Evolutionary conservation across 2,113 vertebrate species (phyloP).

Genomic region (Enhydra lutris): DNA sequence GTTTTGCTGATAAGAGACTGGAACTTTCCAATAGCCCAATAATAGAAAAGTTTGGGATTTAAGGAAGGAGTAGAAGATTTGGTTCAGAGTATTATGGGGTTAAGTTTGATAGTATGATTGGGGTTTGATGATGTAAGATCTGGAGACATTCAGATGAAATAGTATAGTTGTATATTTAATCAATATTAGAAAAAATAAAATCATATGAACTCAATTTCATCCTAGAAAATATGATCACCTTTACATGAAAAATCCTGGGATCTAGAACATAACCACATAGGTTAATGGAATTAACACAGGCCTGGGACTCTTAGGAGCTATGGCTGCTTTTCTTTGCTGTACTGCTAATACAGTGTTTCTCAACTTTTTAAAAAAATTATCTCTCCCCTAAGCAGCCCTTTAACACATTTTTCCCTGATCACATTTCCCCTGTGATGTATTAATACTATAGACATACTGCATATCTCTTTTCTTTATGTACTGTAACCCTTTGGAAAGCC

Average conservation of each 20-base stretch:
- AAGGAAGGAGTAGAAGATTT: not conserved
- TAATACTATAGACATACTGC: not conserved
- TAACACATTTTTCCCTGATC: not conserved
- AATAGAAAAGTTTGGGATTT: conserved; percentile 20
- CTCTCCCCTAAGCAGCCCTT: not conserved
- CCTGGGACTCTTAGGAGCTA: not conserved
- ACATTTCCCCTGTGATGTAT: not conserved
- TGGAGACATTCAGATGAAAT: not conserved
- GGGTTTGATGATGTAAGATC: not conserved
- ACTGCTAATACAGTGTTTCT: not conserved
- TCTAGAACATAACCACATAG: not conserved
- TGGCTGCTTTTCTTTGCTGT: conserved; percentile 11
- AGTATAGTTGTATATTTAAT: not conserved
- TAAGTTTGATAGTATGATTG: not conserved
- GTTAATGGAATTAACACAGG: conserved; percentile 3
- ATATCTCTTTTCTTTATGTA: not conserved
- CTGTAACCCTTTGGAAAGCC: not conserved
- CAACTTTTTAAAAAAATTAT: not conserved
- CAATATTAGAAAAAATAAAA: not conserved
- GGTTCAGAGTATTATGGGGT: not conserved
- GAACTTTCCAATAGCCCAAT: not conserved
- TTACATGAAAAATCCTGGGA: not conserved
- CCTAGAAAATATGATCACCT: not conserved
- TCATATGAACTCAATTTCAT: not conserved
- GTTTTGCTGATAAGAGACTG: conserved; percentile 1